Evolutionary conservation across 2,797 vertebrate genomes (phyloP), one percentile per base, ranked within the genome.

Genomic region (Catostomus latipinnis): DNA sequence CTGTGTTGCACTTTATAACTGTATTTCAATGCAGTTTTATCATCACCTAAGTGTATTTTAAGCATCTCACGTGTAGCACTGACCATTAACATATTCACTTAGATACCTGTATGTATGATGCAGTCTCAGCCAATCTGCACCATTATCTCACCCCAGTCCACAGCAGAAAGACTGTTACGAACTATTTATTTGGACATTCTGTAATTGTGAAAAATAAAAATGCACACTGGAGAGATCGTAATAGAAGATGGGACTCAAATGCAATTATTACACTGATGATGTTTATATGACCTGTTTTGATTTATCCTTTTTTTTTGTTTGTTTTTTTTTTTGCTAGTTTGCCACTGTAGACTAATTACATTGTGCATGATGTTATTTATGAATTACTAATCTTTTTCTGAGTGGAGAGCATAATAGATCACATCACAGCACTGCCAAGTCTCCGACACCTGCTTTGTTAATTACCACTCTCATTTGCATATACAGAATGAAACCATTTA

Each of bases 41-140:
- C 57, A 22, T 34, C 45, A 34, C 3, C 9, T 43, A 34, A 34
- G 50, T 65, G 50, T 71, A 56, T 61, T 56, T 75, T 46, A 34
- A 63, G 66, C 57, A 62, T 70, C 43, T 56, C 6, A 56, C 14
- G 4, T 56, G 54, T 56, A 56, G 54, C 14, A 8, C 34, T 34
- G 34, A 34, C 49, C n/a, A 60, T 58, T 74, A 46, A 62, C 4
- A 10, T 60, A 52, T 62, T 70, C 14, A 56, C 68, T 71, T 71
- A 48, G 8, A 49, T 71, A 75, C 74, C 82, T 86, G 75, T 65
- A 61, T 74, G 66, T 10, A 68, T 82, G 78, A 84, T 81, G 78
- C 67, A 86, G 72, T 76, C 56, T 69, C 43, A 54, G 48, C 57
- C 61, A 45, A 62, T 9, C 0, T 45, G 14, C 62, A 60, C 46